Base-by-base conservation (phyloP, 2,888 invertebrate species). In the Eremobia ochroleuca region DNA sequence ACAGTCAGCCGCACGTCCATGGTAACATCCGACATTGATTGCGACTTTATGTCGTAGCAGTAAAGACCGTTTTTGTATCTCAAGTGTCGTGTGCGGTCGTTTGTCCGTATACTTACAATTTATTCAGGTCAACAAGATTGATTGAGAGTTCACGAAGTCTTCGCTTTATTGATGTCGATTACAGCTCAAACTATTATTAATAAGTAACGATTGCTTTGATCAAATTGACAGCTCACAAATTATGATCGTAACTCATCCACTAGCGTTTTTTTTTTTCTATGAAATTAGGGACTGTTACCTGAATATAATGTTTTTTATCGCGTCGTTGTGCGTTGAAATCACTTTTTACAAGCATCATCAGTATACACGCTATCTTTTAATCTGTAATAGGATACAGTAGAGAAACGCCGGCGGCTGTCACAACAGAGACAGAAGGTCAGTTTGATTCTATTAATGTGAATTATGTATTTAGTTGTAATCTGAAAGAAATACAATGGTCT, bases 41-140 rank as follows among this genome's bases (percentile, higher is more conserved):
- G 21, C 52, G 25, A 62, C 52, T 37, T 31, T 40, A 79, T 71
- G 21, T 62, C 62, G 18, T 15, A 28, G 21, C 46, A 40, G 0
- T 79, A 77, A 31, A 77, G 37, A 5, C n/a, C 28, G 8, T 11
- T 64, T 40, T 71, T 21, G 37, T 25, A 55, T 15, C 1, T 55
- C 43, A 28, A 28, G 43, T 52, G 52, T 52, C 4, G 52, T 52
- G n/a, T 61, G 52, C 18, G 6, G 25, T 52, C 21, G 2, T 34
- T 34, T 2, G 28, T 34, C 77, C 15, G 18, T n/a, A 52, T 52
- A 79, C 79, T 70, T 43, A 70, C 70, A 70, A 77, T 62, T 21
- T 64, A 82, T 69, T 43, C 83, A 69, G 83, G 83, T 83, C 82
- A 82, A 69, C 34, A 74, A 79, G 75, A 83, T 83, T 76, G 83